Evolutionary conservation across 2,888 invertebrate species (phyloP), one percentile per base, ranked within the genome.

Genomic region (Conus canariensis): DNA sequence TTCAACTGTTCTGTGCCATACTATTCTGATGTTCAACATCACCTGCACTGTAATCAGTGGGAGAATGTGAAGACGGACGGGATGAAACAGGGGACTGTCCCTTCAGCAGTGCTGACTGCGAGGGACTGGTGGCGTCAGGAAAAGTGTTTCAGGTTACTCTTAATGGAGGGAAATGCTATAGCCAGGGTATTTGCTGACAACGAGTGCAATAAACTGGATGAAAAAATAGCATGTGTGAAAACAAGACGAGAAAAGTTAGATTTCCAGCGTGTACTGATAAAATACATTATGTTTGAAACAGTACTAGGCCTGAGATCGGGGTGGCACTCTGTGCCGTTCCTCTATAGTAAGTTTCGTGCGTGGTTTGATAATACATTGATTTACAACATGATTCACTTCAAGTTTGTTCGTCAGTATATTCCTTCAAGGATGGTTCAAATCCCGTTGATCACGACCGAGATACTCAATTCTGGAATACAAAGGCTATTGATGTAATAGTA

Each of bases 11-110:
- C 80, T 80, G 80, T 80, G 3, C 10, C 30, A 45, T 25, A 14
- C 80, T 80, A 80, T 19, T 80, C 80, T 0, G 5, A 16, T 80
- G 30, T 80, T 14, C 30, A 80, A 4, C 14, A 9, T 14, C 80
- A 80, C 45, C 12, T 80, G 30, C 19, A 80, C 80, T 80, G 80
- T 80, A 80, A 80, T 30, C 80, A 45, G 45, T 16, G 45, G 80
- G 0, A 80, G 80, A 80, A 16, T 80, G 80, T 80, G 80, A 80
- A 80, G 80, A 80, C 22, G 80, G 80, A 80, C 80, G 80, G 80
- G 80, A 80, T 12, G 80, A 80, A 80, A 80, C 80, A 80, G 80
- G 45, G 45, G 30, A 80, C 45, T 80, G 80, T 80, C 30, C 80
- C 80, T 80, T 80, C 80, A 80, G 80, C 80, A 80, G 80, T 80